These are phyloP conservation scores for Buceros bicornis DNA, from an alignment of 2,797 vertebrate genomes.

Conservation along the genomic window DNA sequence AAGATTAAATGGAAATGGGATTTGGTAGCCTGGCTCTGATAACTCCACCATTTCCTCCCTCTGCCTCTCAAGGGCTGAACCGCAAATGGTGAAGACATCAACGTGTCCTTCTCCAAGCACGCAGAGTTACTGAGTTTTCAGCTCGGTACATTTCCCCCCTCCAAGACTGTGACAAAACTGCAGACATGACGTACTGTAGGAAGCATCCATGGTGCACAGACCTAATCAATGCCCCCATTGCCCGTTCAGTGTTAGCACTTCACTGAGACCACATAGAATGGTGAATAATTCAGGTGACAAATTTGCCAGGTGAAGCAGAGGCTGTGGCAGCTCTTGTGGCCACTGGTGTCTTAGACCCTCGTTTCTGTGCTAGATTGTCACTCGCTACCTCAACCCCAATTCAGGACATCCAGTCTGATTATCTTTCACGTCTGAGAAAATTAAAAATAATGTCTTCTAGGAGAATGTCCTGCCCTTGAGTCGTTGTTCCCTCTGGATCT, in stretches of 20 bases:
- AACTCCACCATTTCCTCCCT: neutral
- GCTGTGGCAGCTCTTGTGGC: neutral
- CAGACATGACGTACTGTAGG: neutral
- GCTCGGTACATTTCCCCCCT: neutral
- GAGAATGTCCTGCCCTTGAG: neutral
- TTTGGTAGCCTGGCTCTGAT: neutral
- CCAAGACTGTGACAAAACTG: neutral
- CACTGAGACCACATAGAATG: rapidly evolving
- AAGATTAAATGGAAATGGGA: neutral
- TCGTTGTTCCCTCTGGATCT: neutral
- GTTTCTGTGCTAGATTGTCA: neutral
- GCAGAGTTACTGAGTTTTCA: neutral
- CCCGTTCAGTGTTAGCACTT: neutral
- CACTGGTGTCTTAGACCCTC: neutral
- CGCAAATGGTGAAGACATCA: rapidly evolving
- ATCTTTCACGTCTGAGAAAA: neutral
- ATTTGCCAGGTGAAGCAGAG: neutral
- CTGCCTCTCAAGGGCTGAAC: neutral
- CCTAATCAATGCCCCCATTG: neutral
- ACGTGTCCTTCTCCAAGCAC: neutral
- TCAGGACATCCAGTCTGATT: neutral
- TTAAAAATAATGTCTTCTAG: neutral
- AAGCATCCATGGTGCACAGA: neutral
- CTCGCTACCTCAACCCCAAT: neutral
- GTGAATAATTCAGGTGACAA: neutral